Base-by-base conservation (phyloP, 2,113 vertebrate genomes). In the Corynorhinus townsendii region DNA sequence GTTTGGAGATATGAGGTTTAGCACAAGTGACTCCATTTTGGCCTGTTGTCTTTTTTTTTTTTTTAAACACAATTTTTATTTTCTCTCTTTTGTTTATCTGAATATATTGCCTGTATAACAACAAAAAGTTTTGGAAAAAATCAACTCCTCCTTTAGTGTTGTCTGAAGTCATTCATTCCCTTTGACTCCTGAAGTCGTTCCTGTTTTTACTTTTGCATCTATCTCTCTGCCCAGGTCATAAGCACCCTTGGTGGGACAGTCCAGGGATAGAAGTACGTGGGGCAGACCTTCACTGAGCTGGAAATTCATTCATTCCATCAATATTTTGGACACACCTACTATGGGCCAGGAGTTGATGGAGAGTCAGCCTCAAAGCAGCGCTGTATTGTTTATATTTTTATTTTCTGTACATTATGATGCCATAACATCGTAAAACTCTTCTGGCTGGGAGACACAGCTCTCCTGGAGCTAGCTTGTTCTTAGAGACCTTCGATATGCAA, bases 401-500 rank as follows among this genome's bases (percentile, higher is more conserved):
- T 33, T 47, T 84, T 69, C 49, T 86, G n/a, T 22, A 5, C 68
- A n/a, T 75, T 66, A 66, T 66, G 72, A 35, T 62, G 73, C n/a
- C 89, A 73, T 93, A 73, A 86, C 40, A 30, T 86, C 62, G 89
- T 73, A 66, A 66, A 92, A 62, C 20, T 28, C 73, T 86, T 56
- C 33, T 47, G 66, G 10, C 73, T 89, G 26, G 14, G 30, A 89
- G 17, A n/a, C 68, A 86, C 14, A 24, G 14, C 47, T 7, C 20
- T 30, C 66, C 47, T 11, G 30, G 43, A 24, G 2, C 35, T n/a
- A 24, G 22, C 22, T 11, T 2, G 15, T 82, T 80, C 91, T 73
- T 45, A 35, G 71, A 62, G 75, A 5, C 54, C 90, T 96, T 83
- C 91, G 75, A 95, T 40, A 79, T 91, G 56, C 64, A 59, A 59